A percentile compares a stretch with the other conserved stretches of the same genome.
Conservation (phyloP, 2,888 invertebrate species). For the Acleris holmiana region DNA sequence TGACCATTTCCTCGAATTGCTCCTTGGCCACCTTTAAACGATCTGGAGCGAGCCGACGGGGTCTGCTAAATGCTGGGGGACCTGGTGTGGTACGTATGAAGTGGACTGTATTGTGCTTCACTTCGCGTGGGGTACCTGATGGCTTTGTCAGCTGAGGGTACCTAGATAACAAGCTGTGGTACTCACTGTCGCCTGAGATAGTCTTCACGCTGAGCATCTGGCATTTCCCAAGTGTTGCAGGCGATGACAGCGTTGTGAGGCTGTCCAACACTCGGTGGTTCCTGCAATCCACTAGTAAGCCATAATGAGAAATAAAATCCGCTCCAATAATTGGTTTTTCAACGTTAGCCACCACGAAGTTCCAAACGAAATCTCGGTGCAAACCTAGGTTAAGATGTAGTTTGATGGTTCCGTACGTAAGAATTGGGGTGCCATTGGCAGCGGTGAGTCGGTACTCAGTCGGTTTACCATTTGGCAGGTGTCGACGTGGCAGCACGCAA, state of each 20-base stretch:
- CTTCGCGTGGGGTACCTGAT: slow-evolving; percentile 10
- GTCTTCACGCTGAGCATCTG: background rate
- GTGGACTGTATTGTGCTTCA: slow-evolving; percentile 37
- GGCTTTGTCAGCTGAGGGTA: slow-evolving; percentile 13
- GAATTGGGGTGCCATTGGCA: slow-evolving; percentile 54
- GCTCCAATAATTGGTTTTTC: slow-evolving; percentile 49
- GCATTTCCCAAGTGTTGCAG: background rate
- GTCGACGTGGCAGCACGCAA: slow-evolving; percentile 2
- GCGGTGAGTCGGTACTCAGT: slow-evolving; percentile 26
- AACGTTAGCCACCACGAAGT: slow-evolving; percentile 23
- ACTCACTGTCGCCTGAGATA: slow-evolving; percentile 5
- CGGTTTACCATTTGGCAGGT: slow-evolving; percentile 1
- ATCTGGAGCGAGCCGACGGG: slow-evolving; percentile 43
- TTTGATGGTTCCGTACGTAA: slow-evolving; percentile 31
- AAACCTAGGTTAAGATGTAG: slow-evolving; percentile 32
- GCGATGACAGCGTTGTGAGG: slow-evolving; percentile 9
- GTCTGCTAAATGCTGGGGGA: slow-evolving; percentile 41
- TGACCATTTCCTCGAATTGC: slow-evolving; percentile 43
- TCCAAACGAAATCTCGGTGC: slow-evolving; percentile 26
- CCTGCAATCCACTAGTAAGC: slow-evolving; percentile 46
- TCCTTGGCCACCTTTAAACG: slow-evolving; percentile 37
- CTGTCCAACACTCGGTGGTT: slow-evolving; percentile 39
- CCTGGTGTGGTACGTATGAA: slow-evolving; percentile 35
- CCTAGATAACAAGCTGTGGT: slow-evolving; percentile 18
- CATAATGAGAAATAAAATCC: slow-evolving; percentile 47